Conservation (phyloP, 2,888 invertebrate species). For the Orthonevra nobilis region DNA sequence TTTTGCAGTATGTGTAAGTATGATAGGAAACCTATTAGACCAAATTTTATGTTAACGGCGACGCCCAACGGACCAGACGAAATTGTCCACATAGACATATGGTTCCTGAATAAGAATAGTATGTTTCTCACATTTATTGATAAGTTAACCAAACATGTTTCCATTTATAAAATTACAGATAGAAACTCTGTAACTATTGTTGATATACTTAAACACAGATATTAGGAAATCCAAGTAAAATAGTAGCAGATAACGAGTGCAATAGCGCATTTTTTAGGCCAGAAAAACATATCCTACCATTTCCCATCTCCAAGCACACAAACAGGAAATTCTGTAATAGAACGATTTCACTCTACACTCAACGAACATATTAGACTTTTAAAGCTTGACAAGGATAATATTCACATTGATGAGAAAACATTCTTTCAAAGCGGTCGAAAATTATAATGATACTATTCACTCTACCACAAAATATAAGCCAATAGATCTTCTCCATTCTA, state of each 20-base stretch:
- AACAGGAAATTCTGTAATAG: slow-evolving; percentile 27
- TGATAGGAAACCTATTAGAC: slow-evolving; percentile 21
- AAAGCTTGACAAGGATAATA: background rate
- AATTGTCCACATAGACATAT: slow-evolving; percentile 2
- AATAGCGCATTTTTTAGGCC: slow-evolving; percentile 15
- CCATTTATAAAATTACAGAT: slow-evolving; percentile 9
- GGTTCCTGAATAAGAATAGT: slow-evolving; percentile 13
- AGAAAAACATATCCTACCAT: slow-evolving; percentile 14
- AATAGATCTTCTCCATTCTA: slow-evolving; percentile 5
- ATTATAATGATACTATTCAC: slow-evolving; percentile 18
- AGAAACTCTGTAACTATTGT: slow-evolving; percentile 16
- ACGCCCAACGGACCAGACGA: slow-evolving; percentile 1
- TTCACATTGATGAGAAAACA: slow-evolving; percentile 6
- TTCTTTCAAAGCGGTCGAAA: slow-evolving; percentile 7
- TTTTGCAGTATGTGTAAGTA: slow-evolving; percentile 16
- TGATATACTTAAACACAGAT: slow-evolving; percentile 19
- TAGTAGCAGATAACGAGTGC: slow-evolving; percentile 25
- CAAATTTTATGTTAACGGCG: background rate
- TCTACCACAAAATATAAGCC: slow-evolving; percentile 22
- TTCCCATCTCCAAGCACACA: slow-evolving; percentile 32
- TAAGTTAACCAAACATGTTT: slow-evolving; percentile 23
- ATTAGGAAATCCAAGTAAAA: slow-evolving; percentile 32
- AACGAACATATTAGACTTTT: slow-evolving; percentile 18
- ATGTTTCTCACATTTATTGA: slow-evolving; percentile 33
- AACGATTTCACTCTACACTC: slow-evolving; percentile 22